Evolutionary conservation across 2,113 vertebrate species (phyloP).

Genomic region (Zeus faber): DNA sequence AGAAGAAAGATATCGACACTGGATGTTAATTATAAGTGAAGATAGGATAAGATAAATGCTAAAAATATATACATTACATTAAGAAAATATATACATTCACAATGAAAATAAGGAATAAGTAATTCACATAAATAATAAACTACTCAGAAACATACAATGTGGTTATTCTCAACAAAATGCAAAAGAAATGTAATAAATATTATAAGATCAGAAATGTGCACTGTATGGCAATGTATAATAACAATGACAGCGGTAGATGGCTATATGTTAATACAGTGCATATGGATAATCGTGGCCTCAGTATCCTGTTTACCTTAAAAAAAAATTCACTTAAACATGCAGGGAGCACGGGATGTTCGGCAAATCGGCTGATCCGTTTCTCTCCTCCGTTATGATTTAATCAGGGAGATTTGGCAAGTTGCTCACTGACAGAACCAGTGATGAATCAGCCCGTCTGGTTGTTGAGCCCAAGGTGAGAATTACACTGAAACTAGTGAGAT

Average conservation of each 20-base stretch:
- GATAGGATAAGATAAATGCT: slow-evolving; percentile 1
- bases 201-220: no score
- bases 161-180: no score
- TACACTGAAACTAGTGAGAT: slow-evolving; percentile 60
- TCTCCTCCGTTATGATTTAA: slow-evolving; percentile 70
- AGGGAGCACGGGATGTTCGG: slow-evolving; percentile 48
- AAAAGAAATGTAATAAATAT: no score
- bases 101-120: no score
- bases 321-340: slow-evolving; percentile 54
- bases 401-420: slow-evolving; percentile 70
- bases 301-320: slow-evolving; percentile 32
- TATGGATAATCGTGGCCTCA: slow-evolving; percentile 34
- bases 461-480: slow-evolving; percentile 73
- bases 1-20: neutral
- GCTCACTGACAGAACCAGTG: slow-evolving; percentile 68
- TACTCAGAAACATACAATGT: no score
- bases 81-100: slow-evolving; percentile 39
- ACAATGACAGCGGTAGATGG: no score
- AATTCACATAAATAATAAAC: no score
- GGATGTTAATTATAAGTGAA: no score
- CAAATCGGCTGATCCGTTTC: slow-evolving; percentile 38
- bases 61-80: no score
- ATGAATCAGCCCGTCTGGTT: slow-evolving; percentile 76
- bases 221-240: no score
- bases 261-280: no score